A percentile compares a stretch with the other conserved stretches of the same genome.
Evolutionary conservation across 2,797 vertebrate genomes (phyloP).

Genomic region (Phoebastria nigripes): DNA sequence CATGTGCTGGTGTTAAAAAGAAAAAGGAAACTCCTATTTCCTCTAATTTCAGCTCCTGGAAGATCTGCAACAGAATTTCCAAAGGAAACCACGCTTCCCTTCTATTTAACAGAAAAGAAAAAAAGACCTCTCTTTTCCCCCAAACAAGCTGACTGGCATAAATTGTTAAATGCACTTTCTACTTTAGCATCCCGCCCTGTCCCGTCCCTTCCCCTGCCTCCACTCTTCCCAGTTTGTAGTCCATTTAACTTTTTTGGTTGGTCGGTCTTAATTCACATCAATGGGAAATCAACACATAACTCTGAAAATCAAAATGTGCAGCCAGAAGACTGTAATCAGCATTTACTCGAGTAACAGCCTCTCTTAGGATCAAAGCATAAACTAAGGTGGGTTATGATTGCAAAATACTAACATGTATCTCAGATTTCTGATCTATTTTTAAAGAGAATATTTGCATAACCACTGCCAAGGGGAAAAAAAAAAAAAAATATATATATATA

Average conservation of each 20-base stretch:
- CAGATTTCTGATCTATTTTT: neutral
- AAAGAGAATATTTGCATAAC: neutral
- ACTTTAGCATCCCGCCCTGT: rapidly evolving
- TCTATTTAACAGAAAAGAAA: neutral
- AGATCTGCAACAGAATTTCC: neutral
- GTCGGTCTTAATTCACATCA: neutral
- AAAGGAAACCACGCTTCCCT: slow-evolving; percentile 5
- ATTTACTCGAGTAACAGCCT: neutral
- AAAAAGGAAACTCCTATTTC: neutral
- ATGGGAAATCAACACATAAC: neutral
- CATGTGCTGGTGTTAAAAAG: neutral
- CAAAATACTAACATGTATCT: neutral
- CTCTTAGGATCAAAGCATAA: neutral
- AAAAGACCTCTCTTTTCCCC: neutral
- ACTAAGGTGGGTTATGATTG: neutral
- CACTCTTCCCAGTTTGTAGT: neutral
- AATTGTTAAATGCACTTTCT: neutral
- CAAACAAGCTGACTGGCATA: neutral
- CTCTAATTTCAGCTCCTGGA: neutral
- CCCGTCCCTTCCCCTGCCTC: neutral
- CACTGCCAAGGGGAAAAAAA: neutral
- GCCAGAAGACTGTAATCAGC: neutral
- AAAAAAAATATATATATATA: too few species aligned
- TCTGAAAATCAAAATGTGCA: neutral
- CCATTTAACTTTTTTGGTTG: neutral